Conservation (phyloP, 2,888 invertebrate species). For the Candidula unifasciata region DNA sequence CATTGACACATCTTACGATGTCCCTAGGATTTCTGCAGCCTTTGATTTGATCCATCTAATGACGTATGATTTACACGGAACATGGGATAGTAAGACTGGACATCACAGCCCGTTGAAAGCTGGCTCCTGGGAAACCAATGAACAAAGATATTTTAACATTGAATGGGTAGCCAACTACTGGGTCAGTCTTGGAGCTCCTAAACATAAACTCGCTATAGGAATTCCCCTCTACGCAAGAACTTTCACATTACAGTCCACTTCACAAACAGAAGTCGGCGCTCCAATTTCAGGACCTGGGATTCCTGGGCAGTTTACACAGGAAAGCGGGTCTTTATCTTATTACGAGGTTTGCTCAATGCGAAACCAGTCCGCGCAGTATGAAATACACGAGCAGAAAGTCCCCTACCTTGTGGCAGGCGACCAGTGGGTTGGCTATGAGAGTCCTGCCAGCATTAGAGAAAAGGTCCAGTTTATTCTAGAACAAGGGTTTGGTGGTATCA, state of each 20-base stretch:
- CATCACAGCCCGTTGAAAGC: constrained; percentile 69
- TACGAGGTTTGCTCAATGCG: constrained; percentile 66
- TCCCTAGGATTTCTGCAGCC: constrained; percentile 33
- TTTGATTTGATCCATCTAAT: constrained; percentile 68
- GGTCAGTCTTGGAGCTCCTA: constrained; percentile 87
- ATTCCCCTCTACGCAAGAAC: constrained; percentile 93
- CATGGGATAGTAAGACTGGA: constrained; percentile 71
- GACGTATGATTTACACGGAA: constrained; percentile 72
- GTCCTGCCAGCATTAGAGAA: constrained; percentile 55
- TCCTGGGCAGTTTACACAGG: constrained; percentile 68
- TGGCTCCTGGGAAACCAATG: constrained; percentile 41
- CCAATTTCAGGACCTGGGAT: constrained; percentile 63
- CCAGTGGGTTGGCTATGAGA: constrained; percentile 68
- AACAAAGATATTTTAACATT: constrained; percentile 57
- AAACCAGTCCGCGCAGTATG: background rate
- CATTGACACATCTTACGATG: constrained; percentile 46
- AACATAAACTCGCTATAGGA: constrained; percentile 92
- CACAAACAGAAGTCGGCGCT: constrained; percentile 63
- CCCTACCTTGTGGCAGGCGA: constrained; percentile 82
- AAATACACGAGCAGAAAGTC: constrained; percentile 49
- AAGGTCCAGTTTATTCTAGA: constrained; percentile 60
- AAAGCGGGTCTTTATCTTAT: constrained; percentile 71
- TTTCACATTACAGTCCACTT: constrained; percentile 86
- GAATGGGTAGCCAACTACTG: constrained; percentile 71
- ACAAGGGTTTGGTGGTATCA: constrained; percentile 58